Evolutionary conservation across 2,113 vertebrate species (phyloP).

Genomic region (Numida meleagris): DNA sequence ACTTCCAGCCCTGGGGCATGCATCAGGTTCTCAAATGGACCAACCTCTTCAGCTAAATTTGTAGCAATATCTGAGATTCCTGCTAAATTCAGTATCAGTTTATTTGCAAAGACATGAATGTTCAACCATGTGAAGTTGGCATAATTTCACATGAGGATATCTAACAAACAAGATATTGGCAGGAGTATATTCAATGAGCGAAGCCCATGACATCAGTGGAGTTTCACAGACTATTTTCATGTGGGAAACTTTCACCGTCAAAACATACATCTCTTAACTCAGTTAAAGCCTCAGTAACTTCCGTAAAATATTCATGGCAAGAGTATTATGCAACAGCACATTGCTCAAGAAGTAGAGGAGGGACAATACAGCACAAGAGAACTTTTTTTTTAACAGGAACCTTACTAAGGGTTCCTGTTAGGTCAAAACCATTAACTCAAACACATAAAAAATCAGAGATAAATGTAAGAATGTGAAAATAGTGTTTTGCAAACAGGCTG

Average conservation of each 20-base stretch:
- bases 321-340: not conserved
- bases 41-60: not conserved
- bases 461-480: not conserved
- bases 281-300: constrained; percentile 3
- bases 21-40: not conserved
- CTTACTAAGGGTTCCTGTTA: not conserved
- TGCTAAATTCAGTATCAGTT: constrained; percentile 31
- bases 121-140: constrained; percentile 16
- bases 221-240: constrained; percentile 10
- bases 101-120: constrained; percentile 30
- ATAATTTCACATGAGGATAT: constrained; percentile 30
- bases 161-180: constrained; percentile 28
- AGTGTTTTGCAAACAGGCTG: not conserved
- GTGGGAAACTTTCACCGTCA: constrained; percentile 12
- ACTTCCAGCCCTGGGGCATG: not conserved
- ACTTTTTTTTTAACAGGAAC: not conserved
- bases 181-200: constrained; percentile 1
- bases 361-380: not conserved
- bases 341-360: not conserved
- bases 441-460: not conserved
- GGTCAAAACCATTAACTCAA: not conserved
- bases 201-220: constrained; percentile 45
- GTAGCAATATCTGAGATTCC: constrained; percentile 34
- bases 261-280: constrained; percentile 19
- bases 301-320: not conserved